Conservation (phyloP, 1,140 invertebrate genomes). For the Ladona fulva region DNA sequence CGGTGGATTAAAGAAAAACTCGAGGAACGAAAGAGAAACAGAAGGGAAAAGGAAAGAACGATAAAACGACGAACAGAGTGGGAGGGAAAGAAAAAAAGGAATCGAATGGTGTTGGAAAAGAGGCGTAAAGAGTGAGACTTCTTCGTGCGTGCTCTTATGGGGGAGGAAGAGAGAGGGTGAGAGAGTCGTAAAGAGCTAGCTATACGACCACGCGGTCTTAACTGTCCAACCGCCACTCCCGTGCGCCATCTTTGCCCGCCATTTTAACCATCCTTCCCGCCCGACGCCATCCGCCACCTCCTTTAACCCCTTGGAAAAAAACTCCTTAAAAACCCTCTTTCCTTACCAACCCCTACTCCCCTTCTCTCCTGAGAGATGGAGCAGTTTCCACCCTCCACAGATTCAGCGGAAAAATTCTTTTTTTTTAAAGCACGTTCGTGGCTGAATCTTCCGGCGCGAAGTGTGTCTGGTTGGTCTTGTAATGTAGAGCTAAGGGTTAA, state of each 20-base stretch:
- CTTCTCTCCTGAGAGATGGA: too few relatives aligned
- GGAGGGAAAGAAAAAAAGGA: not conserved
- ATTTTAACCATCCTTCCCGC: slow-evolving; percentile 18
- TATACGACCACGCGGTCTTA: slow-evolving; percentile 19
- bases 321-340: not conserved
- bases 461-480: too few relatives aligned
- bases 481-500: too few relatives aligned
- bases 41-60: too few relatives aligned
- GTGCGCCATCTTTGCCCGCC: slow-evolving; percentile 16
- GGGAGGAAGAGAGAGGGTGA: not conserved
- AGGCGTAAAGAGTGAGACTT: not conserved
- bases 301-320: slow-evolving; percentile 11
- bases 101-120: not conserved
- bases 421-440: too few relatives aligned
- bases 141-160: not conserved
- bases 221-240: not conserved
- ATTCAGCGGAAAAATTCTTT: too few relatives aligned
- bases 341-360: too few relatives aligned
- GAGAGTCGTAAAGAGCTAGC: slow-evolving; percentile 25
- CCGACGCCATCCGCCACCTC: slow-evolving; percentile 18
- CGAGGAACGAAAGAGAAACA: too few relatives aligned
- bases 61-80: not conserved
- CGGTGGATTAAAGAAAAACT: not conserved
- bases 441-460: too few relatives aligned
- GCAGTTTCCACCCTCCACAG: too few relatives aligned